Conservation (phyloP, 2,113 vertebrate species). For the Lamprotornis superbus region DNA sequence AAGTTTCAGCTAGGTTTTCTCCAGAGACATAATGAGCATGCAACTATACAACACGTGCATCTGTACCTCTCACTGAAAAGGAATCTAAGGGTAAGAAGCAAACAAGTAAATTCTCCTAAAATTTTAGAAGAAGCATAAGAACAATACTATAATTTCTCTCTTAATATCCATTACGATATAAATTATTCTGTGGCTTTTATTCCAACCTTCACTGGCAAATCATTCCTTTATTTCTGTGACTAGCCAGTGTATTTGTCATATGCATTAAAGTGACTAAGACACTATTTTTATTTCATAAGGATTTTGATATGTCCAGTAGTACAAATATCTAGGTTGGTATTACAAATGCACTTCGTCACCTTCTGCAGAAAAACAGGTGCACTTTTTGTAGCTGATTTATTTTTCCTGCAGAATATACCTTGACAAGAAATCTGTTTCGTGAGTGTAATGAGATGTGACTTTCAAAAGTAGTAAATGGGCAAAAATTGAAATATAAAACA, state of each 20-base stretch:
- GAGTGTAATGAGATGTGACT: background rate
- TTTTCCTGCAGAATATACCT: background rate
- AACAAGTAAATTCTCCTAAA: background rate
- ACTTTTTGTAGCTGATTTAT: background rate
- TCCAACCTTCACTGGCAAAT: background rate
- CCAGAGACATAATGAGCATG: background rate
- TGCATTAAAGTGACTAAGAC: background rate
- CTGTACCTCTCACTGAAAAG: background rate
- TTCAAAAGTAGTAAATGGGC: background rate
- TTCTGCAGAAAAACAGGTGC: background rate
- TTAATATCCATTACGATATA: background rate
- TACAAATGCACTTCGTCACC: background rate
- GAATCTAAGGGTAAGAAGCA: background rate
- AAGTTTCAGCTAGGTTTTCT: background rate
- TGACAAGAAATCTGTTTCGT: background rate
- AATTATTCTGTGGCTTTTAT: background rate
- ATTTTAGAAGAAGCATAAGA: background rate
- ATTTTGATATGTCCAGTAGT: background rate
- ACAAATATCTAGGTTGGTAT: background rate
- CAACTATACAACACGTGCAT: fast-evolving
- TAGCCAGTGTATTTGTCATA: background rate
- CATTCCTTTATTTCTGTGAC: background rate
- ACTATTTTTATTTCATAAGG: background rate
- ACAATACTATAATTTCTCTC: background rate
- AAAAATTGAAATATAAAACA: background rate